These are phyloP conservation scores for Abramis brama DNA, from an alignment of 2,113 vertebrate genomes.

Conservation along the genomic window DNA sequence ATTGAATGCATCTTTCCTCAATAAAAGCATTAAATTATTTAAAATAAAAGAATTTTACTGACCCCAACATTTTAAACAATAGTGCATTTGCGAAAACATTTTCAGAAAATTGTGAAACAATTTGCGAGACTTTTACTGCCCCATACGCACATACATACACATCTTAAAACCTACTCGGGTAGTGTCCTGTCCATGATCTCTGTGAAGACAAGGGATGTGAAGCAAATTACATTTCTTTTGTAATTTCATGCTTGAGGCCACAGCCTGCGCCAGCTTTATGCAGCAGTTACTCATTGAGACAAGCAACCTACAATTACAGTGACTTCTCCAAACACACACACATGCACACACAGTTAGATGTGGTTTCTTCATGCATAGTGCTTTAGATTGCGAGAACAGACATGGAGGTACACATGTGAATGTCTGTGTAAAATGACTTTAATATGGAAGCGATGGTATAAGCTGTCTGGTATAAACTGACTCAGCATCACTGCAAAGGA, in stretches of 20 bases:
- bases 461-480: not conserved
- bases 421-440: not conserved
- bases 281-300: conserved; percentile 81
- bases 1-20: not conserved
- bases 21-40: not conserved
- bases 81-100: not conserved
- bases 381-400: not conserved
- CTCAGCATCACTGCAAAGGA: not conserved
- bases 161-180: conserved; percentile 63
- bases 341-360: conserved; percentile 12
- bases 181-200: conserved; percentile 75
- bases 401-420: conserved; percentile 8
- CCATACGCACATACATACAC: conserved; percentile 14
- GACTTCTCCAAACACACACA: conserved; percentile 63
- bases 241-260: conserved; percentile 81
- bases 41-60: not conserved
- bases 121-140: not conserved
- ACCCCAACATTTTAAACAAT: not conserved
- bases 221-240: conserved; percentile 84
- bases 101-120: conserved; percentile 1
- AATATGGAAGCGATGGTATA: not conserved
- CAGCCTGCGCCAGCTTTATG: conserved; percentile 72
- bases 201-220: conserved; percentile 77
- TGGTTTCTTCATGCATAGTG: not conserved
- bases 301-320: conserved; percentile 79